Percentiles rank a stretch among this genome's conserved stretches.
Evolutionary conservation across 2,888 invertebrate species (phyloP).

Genomic region (Adelphocoris suturalis): DNA sequence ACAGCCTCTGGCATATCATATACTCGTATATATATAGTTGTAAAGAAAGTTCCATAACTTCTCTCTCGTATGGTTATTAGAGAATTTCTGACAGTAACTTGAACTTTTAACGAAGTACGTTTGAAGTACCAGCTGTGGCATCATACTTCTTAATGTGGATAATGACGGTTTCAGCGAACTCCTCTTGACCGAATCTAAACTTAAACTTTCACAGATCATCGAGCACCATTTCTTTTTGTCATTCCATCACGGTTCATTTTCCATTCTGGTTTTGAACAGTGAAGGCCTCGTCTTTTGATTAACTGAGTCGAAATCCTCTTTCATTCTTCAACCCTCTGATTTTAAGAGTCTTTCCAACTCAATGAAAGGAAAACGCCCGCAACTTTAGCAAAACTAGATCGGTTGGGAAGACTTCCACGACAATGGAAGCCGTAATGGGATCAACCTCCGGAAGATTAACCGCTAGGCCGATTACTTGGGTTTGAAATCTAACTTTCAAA

Average conservation of each 20-base stretch:
- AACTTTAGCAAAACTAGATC: not conserved
- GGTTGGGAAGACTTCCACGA: not conserved
- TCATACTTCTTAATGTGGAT: no score
- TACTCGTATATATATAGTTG: no score
- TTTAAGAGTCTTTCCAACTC: not conserved
- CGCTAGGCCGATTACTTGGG: conserved; percentile 21
- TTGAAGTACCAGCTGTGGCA: no score
- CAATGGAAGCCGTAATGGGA: conserved; percentile 16
- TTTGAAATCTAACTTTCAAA: conserved; percentile 41
- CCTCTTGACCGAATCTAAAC: no score
- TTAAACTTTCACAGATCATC: no score
- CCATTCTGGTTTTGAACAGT: not conserved
- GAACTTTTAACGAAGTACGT: no score
- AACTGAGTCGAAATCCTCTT: not conserved
- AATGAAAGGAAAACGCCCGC: not conserved
- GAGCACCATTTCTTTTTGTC: not conserved
- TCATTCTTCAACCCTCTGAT: not conserved
- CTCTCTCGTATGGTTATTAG: no score
- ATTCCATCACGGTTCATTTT: not conserved
- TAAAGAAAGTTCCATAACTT: no score
- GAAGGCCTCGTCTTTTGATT: not conserved
- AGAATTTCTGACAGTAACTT: no score
- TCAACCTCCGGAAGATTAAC: conserved; percentile 42
- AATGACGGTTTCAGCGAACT: no score
- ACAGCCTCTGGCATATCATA: no score